Conservation (phyloP, 2,888 invertebrate genomes). For the Hylaea fasciaria region DNA sequence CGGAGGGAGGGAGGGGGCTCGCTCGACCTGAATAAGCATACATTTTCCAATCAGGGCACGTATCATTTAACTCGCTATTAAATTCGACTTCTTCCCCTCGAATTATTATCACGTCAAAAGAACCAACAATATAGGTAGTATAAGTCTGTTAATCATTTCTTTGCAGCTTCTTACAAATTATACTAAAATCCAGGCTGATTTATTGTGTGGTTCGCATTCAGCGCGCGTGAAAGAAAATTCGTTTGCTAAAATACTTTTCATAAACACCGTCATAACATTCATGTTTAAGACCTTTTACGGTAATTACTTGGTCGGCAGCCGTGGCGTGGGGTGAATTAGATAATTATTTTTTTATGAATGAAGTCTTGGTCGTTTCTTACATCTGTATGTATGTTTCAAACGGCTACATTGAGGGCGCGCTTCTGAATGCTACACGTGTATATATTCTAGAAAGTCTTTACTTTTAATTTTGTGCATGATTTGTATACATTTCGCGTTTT, state of each 20-base stretch:
- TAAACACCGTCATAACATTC: conserved; percentile 83
- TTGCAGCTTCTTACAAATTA: conserved; percentile 39
- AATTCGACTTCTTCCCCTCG: conserved; percentile 83
- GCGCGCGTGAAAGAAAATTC: conserved; percentile 64
- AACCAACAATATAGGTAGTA: conserved; percentile 45
- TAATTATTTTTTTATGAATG: conserved; percentile 79
- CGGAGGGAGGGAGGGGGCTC: conserved; percentile 59
- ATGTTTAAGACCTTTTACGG: conserved; percentile 82
- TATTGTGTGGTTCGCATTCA: conserved; percentile 78
- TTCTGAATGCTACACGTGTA: conserved; percentile 2
- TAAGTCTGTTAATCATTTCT: conserved; percentile 52
- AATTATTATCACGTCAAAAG: conserved; percentile 81
- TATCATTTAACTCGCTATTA: conserved; percentile 85
- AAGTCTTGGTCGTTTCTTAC: conserved; percentile 76
- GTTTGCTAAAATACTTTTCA: conserved; percentile 79
- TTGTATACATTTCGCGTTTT: conserved; percentile 1
- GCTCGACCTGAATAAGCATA: conserved; percentile 83
- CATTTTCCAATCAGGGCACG: conserved; percentile 85
- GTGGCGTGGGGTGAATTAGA: conserved; percentile 75
- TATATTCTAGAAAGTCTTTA: neutral
- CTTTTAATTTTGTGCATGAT: neutral
- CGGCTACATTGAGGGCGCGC: conserved; percentile 35
- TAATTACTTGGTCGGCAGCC: conserved; percentile 74
- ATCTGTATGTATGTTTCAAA: conserved; percentile 50
- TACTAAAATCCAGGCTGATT: conserved; percentile 44